These are phyloP conservation scores for Rallus crepitans DNA, from an alignment of 2,797 vertebrate genomes.

Conservation along the genomic window DNA sequence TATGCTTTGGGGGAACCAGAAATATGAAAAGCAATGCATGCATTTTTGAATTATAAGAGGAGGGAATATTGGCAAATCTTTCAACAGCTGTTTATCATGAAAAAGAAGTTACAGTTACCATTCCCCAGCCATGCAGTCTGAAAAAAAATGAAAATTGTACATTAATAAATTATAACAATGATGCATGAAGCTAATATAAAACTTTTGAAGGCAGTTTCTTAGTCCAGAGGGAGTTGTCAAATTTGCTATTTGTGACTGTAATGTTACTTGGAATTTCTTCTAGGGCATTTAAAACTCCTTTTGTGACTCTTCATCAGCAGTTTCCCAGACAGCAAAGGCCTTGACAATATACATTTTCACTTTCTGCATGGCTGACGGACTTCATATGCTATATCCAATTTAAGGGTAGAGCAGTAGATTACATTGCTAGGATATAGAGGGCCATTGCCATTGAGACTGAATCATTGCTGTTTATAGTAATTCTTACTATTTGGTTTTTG, in stretches of 20 bases:
- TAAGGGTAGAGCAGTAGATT: constrained; percentile 72
- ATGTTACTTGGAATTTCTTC: constrained; percentile 68
- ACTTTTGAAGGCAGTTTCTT: constrained; percentile 61
- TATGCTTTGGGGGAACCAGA: constrained; percentile 49
- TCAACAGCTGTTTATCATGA: constrained; percentile 70
- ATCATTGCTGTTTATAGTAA: constrained; percentile 70
- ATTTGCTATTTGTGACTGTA: constrained; percentile 68
- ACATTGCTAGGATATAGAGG: constrained; percentile 68
- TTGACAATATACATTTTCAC: constrained; percentile 66
- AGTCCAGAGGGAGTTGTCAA: constrained; percentile 56
- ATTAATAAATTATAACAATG: constrained; percentile 76
- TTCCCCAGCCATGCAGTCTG: constrained; percentile 44
- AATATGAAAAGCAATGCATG: constrained; percentile 52
- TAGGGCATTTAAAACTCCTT: constrained; percentile 69
- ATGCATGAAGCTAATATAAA: constrained; percentile 72
- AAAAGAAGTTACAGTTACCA: constrained; percentile 69
- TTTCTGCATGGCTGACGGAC: constrained; percentile 75
- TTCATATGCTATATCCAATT: constrained; percentile 73
- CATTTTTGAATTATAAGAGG: constrained; percentile 64
- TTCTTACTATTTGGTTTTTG: constrained; percentile 73
- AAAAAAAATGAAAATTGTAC: constrained; percentile 60
- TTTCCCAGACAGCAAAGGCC: constrained; percentile 58
- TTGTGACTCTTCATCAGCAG: constrained; percentile 69
- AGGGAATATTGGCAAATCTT: constrained; percentile 60
- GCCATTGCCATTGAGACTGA: constrained; percentile 51